These are phyloP conservation scores for Standfussiana lucernea DNA, from an alignment of 2,888 invertebrate genomes.

Conservation along the genomic window DNA sequence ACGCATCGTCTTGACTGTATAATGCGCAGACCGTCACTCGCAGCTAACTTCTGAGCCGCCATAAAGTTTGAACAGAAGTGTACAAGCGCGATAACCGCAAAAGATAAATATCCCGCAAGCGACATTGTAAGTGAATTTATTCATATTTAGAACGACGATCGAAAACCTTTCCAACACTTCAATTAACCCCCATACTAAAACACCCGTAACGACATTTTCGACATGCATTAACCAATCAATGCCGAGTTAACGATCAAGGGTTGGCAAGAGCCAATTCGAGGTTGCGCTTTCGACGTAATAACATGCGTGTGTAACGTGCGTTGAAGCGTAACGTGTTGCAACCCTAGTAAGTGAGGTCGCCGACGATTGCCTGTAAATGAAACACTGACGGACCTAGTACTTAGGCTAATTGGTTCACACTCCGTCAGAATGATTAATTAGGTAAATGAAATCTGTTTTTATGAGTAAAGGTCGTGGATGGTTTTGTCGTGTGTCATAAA, in stretches of 20 bases:
- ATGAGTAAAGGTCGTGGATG: neutral
- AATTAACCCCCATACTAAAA: constrained; percentile 30
- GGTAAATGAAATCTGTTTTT: constrained; percentile 47
- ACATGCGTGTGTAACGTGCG: constrained; percentile 69
- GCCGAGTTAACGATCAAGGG: constrained; percentile 67
- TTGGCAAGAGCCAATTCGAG: constrained; percentile 73
- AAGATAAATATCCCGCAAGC: too few relatives aligned
- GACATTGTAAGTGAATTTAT: too few relatives aligned
- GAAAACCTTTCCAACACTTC: neutral
- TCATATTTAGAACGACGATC: neutral
- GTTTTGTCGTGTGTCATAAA: neutral
- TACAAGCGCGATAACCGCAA: too few relatives aligned
- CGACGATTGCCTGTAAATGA: constrained; percentile 60
- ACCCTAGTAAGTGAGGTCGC: constrained; percentile 74
- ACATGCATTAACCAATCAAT: constrained; percentile 54
- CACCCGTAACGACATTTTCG: constrained; percentile 27
- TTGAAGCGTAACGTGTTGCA: constrained; percentile 80
- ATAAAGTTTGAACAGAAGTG: too few relatives aligned
- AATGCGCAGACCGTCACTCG: too few relatives aligned
- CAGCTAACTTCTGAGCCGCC: too few relatives aligned
- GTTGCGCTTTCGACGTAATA: constrained; percentile 82
- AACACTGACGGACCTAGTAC: constrained; percentile 36
- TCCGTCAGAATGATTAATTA: constrained; percentile 44
- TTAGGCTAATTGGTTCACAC: constrained; percentile 52
- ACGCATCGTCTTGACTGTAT: too few relatives aligned